These are phyloP conservation scores for Lissocephala sabroskyi DNA, from an alignment of 2,888 invertebrate genomes.

Conservation along the genomic window DNA sequence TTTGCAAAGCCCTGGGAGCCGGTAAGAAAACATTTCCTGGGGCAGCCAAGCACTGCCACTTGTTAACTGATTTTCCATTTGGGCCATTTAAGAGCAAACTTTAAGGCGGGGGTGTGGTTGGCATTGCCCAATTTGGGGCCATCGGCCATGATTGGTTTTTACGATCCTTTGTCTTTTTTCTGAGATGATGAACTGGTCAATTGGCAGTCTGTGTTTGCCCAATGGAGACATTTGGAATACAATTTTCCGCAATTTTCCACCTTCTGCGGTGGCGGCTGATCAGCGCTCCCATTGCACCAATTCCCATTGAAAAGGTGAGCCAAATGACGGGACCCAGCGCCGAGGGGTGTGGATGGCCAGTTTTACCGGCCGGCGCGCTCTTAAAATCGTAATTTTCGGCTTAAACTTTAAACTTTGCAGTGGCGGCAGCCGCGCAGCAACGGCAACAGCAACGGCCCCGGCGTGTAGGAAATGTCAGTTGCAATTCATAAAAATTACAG, in stretches of 20 bases:
- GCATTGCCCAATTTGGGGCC: no score
- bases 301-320: slow-evolving; percentile 12
- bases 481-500: slow-evolving; percentile 67
- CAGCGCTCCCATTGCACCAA: slow-evolving; percentile 5
- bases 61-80: background rate
- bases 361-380: slow-evolving; percentile 43
- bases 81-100: background rate
- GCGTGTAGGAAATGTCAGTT: slow-evolving; percentile 69
- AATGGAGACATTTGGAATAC: background rate
- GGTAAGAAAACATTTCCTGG: no score
- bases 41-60: background rate
- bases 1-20: slow-evolving; percentile 25
- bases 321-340: slow-evolving; percentile 1
- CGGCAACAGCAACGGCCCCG: no score
- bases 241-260: background rate
- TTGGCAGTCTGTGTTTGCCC: background rate
- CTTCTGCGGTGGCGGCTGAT: background rate
- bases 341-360: background rate
- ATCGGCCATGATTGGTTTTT: background rate
- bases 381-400: slow-evolving; percentile 39
- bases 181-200: no score
- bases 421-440: slow-evolving; percentile 12
- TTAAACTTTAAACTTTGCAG: slow-evolving; percentile 64
- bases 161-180: slow-evolving; percentile 1
- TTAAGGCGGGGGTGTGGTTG: no score